Evolutionary conservation across 2,797 vertebrate genomes (phyloP).

Genomic region (Xerus rutilus): DNA sequence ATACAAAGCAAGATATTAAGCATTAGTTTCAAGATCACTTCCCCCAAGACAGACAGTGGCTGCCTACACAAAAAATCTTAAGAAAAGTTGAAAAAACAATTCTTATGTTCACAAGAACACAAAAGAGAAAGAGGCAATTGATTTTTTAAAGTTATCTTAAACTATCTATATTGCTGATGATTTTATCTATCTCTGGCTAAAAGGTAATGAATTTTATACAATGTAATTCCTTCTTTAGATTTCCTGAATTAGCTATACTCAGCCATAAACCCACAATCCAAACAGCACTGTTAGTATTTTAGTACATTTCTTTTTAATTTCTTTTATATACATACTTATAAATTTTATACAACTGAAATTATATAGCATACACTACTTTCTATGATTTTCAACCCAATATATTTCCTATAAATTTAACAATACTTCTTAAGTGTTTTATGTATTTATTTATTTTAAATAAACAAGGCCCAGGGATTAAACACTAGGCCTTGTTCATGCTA

Average conservation of each 20-base stretch:
- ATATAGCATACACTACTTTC: background rate
- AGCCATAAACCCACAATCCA: slow-evolving; percentile 36
- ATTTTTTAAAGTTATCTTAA: background rate
- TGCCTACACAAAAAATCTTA: background rate
- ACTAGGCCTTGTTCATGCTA: too few relatives aligned
- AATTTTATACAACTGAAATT: background rate
- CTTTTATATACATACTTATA: background rate
- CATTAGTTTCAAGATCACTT: slow-evolving; percentile 9
- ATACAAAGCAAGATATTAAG: slow-evolving; percentile 20
- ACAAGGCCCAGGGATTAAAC: too few relatives aligned
- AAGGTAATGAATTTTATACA: slow-evolving; percentile 17
- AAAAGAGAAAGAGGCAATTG: background rate
- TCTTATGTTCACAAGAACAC: background rate
- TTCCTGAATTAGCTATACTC: slow-evolving; percentile 15
- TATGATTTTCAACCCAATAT: slow-evolving; percentile 40
- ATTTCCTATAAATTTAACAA: background rate
- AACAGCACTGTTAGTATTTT: slow-evolving; percentile 34
- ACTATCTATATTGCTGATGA: slow-evolving; percentile 13
- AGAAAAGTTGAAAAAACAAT: background rate
- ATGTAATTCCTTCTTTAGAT: slow-evolving; percentile 40
- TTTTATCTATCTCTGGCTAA: background rate
- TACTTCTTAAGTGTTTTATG: background rate
- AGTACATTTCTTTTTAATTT: background rate
- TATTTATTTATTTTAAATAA: too few relatives aligned
- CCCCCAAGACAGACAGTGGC: background rate